Base-by-base conservation (phyloP, 2,888 invertebrate species). In the Lumbricus terrestris region DNA sequence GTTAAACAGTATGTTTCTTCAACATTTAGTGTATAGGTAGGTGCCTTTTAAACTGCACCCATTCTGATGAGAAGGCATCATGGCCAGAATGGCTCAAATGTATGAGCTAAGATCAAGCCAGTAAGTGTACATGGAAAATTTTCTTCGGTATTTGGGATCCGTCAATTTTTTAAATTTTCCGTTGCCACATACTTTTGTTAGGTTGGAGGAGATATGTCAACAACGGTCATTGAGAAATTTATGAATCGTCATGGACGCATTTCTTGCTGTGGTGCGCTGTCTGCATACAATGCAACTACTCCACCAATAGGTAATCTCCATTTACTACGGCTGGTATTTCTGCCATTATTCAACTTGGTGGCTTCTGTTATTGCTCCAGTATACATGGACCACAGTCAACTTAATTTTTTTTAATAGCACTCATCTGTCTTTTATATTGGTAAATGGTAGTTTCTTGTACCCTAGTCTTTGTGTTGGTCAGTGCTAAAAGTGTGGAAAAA, bases 171-270 rank as follows among this genome's bases (percentile, higher is more conserved):
- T n/a, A n/a, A n/a, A 23, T 34, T 37, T 33, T 54, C 37, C n/a
- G n/a, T 29, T n/a, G 16, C 42, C 88, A 23, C 35, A 34, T 89
- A 20, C 42, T n/a, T 88, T 37, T 35, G 85, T 35, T 94, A 97
- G 97, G 97, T 97, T 37, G 97, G 97, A 13, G 97, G 97, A 2
- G 96, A 96, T 92, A 95, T 96, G 16, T 96, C 96, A 88, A 96
- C 96, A 91, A 95, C 94, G 2, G 95, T 97, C 3, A 94, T 96
- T 6, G 95, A 95, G 37, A 88, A 91, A 15, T 96, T 96, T 92
- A 97, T 97, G 97, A 96, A 96, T 91, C 91, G 92, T 38, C 95
- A 94, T 92, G 97, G 97, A 0, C 95, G 97, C 91, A 95, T 97
- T 29, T 95, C 96, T 20, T 33, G 5, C 82, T 97, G 97, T 93